Evolutionary conservation across 2,113 vertebrate species (phyloP), one percentile per base, ranked within the genome.

Genomic region (Zapus hudsonius): DNA sequence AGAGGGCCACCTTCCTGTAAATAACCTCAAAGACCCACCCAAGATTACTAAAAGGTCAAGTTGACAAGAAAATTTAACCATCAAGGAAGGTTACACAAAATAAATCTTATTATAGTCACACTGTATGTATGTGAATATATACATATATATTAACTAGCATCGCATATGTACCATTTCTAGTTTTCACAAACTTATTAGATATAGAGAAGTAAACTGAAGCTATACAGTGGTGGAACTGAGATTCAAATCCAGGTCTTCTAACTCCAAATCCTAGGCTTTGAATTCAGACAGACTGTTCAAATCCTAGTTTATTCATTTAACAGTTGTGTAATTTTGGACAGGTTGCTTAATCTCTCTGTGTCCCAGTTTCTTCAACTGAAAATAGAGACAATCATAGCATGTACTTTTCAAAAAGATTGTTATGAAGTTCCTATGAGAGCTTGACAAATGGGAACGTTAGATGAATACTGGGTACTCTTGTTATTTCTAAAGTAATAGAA

Each of bases 221-320:
- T 92, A 63, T 40, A 90, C 92, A 95, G 74, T 75, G 31, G 33
- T 74, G 31, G 84, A 90, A 93, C 84, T 95, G 93, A 81, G 61
- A 94, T 84, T 95, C 89, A 94, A 93, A 95, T 95, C 86, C 89
- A 92, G 74, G 55, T 96, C 95, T 93, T 94, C 80, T 85, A 95
- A 87, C 80, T 94, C 89, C 93, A 93, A 86, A 97, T 84, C 76
- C 86, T 91, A 94, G 86, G 80, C 80, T 93, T 95, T 84, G 86
- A 73, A 93, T 69, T 96, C 92, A 94, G 79, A 94, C 23, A 88
- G 66, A 95, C 42, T 94, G 70, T n/a, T 84, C 36, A 96, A 33
- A 93, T 95, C 59, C 93, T 93, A 91, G 92, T 66, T 93, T 90
- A 86, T 86, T 90, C 83, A 95, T 57, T 92, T 91, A 94, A 90